Percentiles rank a stretch among this genome's conserved stretches.
phyloP scores from a whole-genome alignment of 2,888 invertebrate genomes.

The Branchipolynoe longqiensis region DNA sequence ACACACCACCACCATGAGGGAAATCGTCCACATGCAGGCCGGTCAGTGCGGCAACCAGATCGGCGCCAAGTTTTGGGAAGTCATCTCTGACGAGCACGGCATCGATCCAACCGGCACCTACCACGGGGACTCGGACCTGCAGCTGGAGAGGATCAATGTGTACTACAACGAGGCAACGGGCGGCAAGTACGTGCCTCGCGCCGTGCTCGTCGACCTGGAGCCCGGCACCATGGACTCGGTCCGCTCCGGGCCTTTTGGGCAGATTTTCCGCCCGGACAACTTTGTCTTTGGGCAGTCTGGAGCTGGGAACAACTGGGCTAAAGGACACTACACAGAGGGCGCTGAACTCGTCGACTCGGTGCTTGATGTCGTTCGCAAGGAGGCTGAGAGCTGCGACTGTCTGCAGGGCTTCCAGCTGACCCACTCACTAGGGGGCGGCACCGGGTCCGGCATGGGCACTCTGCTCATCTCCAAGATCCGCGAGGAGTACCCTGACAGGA shows the following conservation, averaged over 20 bases:
- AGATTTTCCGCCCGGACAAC: constrained; percentile 57
- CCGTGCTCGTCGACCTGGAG: constrained; percentile 95
- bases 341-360: constrained; percentile 73
- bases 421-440: constrained; percentile 91
- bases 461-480: constrained; percentile 96
- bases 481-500: constrained; percentile 98
- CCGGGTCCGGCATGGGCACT: constrained; percentile 93
- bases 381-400: constrained; percentile 57
- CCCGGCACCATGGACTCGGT: constrained; percentile 99
- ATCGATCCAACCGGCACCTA: constrained; percentile 75
- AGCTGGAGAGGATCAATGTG: constrained; percentile 84
- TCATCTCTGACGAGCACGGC: constrained; percentile 78
- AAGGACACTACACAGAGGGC: constrained; percentile 79
- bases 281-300: constrained; percentile 56
- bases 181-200: constrained; percentile 95
- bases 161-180: constrained; percentile 92
- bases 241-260: constrained; percentile 78
- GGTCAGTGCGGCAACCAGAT: constrained; percentile 71
- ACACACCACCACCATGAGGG: constrained; percentile 68
- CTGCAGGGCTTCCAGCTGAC: constrained; percentile 84
- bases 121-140: constrained; percentile 69
- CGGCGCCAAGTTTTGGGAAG: constrained; percentile 75
- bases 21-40: constrained; percentile 70
- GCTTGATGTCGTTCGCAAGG: constrained; percentile 60
- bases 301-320: constrained; percentile 58